phyloP scores from a whole-genome alignment of 1,140 invertebrate genomes.

The Drosophila athabasca region DNA sequence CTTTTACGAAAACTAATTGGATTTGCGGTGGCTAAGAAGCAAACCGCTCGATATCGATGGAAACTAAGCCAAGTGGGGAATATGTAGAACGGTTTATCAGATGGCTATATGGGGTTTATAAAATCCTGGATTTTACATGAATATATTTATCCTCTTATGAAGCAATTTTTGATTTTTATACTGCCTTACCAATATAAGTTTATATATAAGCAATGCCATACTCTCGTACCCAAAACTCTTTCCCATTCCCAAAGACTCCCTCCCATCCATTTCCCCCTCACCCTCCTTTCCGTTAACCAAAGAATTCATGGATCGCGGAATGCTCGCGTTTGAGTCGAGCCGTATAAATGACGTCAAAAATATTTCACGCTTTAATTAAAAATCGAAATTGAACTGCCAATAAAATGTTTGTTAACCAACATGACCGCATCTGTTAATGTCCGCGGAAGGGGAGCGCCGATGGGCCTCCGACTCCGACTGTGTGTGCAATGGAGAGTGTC shows the following conservation, averaged over 20 bases:
- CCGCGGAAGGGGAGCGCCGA: slow-evolving; percentile 54
- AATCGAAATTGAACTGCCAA: slow-evolving; percentile 76
- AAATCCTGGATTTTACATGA: no score
- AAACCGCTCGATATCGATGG: neutral
- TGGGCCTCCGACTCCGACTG: neutral
- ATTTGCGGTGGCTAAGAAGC: slow-evolving; percentile 39
- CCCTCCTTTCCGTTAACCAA: neutral
- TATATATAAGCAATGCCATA: no score
- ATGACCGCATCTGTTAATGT: slow-evolving; percentile 79
- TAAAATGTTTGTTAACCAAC: slow-evolving; percentile 79
- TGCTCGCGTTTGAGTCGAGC: slow-evolving; percentile 7
- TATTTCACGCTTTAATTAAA: slow-evolving; percentile 79
- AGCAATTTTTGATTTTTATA: no score
- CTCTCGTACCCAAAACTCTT: no score
- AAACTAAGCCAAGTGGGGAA: slow-evolving; percentile 3
- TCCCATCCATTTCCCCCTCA: no score
- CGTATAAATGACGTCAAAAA: slow-evolving; percentile 52
- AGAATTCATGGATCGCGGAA: slow-evolving; percentile 27
- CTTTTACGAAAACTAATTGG: slow-evolving; percentile 52
- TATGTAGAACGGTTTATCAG: neutral
- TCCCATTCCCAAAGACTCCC: no score
- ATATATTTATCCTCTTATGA: no score
- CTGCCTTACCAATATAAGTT: no score
- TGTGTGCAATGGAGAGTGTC: slow-evolving; percentile 68
- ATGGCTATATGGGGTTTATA: no score